Percentiles rank a stretch among this genome's conserved stretches.
Conservation (phyloP, 2,888 invertebrate species). For the Euspilapteryx auroguttella region DNA sequence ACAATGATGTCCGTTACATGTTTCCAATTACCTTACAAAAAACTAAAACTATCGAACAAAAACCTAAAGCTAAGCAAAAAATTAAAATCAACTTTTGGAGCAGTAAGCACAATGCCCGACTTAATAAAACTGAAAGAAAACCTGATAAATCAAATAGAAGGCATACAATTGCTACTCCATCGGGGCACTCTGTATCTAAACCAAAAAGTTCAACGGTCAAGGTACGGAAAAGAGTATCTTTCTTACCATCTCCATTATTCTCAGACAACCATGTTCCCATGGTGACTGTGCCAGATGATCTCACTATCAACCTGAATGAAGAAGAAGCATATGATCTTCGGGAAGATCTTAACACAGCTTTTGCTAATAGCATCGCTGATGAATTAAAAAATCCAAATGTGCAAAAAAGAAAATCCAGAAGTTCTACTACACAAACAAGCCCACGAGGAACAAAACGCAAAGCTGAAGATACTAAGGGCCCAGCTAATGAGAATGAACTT, state of each 20-base stretch:
- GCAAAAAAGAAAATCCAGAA: conserved; percentile 20
- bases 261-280: conserved; percentile 48
- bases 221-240: conserved; percentile 42
- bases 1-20: conserved; percentile 35
- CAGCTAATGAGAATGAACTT: conserved; percentile 37
- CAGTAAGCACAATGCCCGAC: conserved; percentile 23
- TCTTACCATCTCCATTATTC: conserved; percentile 42
- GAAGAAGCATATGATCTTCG: conserved; percentile 43
- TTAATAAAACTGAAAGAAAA: conserved; percentile 16
- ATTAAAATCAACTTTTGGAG: conserved; percentile 56
- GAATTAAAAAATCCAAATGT: conserved; percentile 12
- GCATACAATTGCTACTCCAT: conserved; percentile 25
- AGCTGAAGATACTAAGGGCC: conserved; percentile 17
- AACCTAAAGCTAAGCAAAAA: conserved; percentile 34
- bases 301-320: conserved; percentile 51
- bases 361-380: conserved; percentile 17
- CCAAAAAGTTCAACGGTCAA: conserved; percentile 26
- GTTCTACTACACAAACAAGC: conserved; percentile 17
- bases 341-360: conserved; percentile 33
- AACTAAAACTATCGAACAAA: conserved; percentile 22
- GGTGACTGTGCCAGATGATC: conserved; percentile 52
- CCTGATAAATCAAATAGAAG: conserved; percentile 23
- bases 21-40: conserved; percentile 18
- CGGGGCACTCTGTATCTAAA: conserved; percentile 15
- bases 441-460: conserved; percentile 24